Conservation (phyloP, 2,113 vertebrate genomes). For the Puma concolor region DNA sequence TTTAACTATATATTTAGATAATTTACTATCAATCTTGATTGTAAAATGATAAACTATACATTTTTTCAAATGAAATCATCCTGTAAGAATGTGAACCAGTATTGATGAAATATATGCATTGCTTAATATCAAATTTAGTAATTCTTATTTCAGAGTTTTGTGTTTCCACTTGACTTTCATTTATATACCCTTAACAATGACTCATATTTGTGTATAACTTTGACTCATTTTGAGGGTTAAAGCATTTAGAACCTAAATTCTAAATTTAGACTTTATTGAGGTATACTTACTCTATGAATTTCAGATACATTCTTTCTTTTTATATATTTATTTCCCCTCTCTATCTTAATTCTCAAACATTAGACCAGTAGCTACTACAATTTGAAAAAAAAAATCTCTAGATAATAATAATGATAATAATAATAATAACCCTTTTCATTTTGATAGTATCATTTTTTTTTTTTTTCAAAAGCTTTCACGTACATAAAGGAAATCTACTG, state of each 20-base stretch:
- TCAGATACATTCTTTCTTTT: background rate
- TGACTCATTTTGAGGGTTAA: background rate
- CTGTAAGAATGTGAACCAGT: background rate
- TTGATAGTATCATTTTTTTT: background rate
- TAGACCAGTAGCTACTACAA: background rate
- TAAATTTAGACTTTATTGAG: background rate
- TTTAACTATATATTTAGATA: slow-evolving; percentile 33
- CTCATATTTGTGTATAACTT: background rate
- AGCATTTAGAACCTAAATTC: slow-evolving; percentile 9
- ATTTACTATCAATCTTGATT: slow-evolving; percentile 34
- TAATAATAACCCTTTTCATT: background rate
- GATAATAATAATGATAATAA: background rate
- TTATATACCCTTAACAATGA: background rate
- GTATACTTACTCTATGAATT: slow-evolving; percentile 8
- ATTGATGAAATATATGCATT: background rate
- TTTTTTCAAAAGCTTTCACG: background rate
- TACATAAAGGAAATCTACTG: background rate
- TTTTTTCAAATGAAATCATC: background rate
- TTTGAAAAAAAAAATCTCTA: background rate
- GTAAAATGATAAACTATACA: background rate
- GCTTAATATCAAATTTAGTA: background rate
- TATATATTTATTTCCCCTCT: background rate
- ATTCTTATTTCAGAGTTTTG: background rate
- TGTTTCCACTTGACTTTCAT: background rate
- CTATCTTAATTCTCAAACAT: background rate